phyloP scores from a whole-genome alignment of 2,888 invertebrate genomes.

The Rhagonycha lutea region DNA sequence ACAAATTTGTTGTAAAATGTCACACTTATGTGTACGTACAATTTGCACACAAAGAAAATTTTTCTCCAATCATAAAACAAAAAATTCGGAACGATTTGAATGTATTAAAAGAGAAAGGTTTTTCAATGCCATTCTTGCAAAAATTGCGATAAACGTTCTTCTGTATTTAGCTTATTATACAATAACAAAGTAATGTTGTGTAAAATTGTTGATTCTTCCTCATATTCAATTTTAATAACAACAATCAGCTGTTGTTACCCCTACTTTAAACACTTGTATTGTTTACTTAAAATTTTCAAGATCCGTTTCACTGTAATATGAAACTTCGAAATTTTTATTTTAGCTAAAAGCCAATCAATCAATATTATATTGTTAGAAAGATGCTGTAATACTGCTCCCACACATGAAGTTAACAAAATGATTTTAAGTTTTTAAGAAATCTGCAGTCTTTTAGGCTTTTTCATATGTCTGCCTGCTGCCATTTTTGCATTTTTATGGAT shows the following conservation, averaged over 20 bases:
- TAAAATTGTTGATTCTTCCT: background rate
- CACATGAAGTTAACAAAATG: background rate
- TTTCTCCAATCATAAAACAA: constrained; percentile 3
- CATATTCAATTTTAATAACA: background rate
- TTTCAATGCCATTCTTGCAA: constrained; percentile 10
- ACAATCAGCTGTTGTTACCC: background rate
- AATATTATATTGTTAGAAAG: background rate
- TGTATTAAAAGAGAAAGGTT: constrained; percentile 23
- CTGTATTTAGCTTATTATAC: background rate
- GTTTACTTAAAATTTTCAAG: background rate
- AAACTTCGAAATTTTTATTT: background rate
- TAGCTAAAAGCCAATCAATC: background rate
- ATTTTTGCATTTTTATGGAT: background rate
- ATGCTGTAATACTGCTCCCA: background rate
- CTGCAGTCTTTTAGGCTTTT: background rate
- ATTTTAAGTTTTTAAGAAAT: background rate
- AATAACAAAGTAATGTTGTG: background rate
- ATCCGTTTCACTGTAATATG: too few relatives aligned
- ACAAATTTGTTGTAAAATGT: background rate
- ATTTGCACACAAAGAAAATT: constrained; percentile 15
- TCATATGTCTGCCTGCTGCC: background rate
- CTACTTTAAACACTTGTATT: background rate
- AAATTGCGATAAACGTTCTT: background rate
- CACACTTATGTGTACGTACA: background rate
- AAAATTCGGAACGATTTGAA: constrained; percentile 4